Conservation (phyloP, 2,888 invertebrate species). For the Lasioglossum figueresi region DNA sequence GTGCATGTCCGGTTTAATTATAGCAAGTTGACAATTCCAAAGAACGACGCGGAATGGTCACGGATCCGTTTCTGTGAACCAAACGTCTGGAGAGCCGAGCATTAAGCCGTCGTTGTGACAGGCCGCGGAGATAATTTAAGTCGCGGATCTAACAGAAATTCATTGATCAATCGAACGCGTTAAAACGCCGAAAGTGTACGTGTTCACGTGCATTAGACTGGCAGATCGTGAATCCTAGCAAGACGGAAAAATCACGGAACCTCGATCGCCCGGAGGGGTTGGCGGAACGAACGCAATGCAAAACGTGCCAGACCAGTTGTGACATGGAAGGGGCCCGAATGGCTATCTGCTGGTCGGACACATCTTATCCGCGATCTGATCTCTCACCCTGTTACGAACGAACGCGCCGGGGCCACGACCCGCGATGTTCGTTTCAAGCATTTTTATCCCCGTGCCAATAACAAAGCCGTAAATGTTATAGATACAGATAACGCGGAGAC, state of each 20-base stretch:
- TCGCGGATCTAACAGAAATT: background rate
- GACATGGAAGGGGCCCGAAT: conserved; percentile 71
- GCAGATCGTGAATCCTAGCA: conserved; percentile 44
- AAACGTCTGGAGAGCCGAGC: background rate
- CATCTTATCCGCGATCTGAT: conserved; percentile 81
- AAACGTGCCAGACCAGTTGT: conserved; percentile 72
- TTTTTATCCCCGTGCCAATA: conserved; percentile 66
- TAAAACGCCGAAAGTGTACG: conserved; percentile 11
- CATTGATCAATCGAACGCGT: conserved; percentile 33
- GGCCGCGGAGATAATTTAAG: background rate
- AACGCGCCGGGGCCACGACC: conserved; percentile 76
- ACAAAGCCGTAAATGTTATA: conserved; percentile 62
- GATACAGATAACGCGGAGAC: conserved; percentile 51
- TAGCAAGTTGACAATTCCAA: background rate
- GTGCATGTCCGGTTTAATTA: conserved; percentile 6
- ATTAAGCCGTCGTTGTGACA: conserved; percentile 7
- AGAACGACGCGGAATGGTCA: conserved; percentile 10
- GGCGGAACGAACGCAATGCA: conserved; percentile 61
- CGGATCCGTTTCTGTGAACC: background rate
- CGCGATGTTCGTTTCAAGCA: conserved; percentile 69
- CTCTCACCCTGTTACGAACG: conserved; percentile 77
- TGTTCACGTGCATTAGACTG: conserved; percentile 29
- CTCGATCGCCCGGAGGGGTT: conserved; percentile 53
- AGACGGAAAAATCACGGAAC: conserved; percentile 52
- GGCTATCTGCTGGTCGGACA: conserved; percentile 79